These are phyloP conservation scores for Luidia sarsii DNA, from an alignment of 53 echinoderm and acorn worm species.

Conservation along the genomic window DNA sequence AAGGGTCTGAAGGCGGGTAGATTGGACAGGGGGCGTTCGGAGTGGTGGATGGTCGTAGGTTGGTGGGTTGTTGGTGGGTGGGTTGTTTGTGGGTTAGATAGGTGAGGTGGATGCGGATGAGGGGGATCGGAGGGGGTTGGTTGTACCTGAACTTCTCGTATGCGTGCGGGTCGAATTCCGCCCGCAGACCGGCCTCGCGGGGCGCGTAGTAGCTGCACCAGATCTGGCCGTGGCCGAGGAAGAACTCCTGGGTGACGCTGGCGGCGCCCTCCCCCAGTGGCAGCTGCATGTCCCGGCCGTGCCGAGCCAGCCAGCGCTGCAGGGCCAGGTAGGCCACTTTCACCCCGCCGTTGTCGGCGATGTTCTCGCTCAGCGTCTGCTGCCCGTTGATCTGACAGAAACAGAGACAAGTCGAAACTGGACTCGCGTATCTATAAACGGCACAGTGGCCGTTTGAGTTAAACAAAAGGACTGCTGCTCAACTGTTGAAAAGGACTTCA, in stretches of 20 bases:
- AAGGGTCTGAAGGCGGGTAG: too few species aligned
- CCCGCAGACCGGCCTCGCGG: slow-evolving; percentile 16
- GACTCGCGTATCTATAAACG: too few species aligned
- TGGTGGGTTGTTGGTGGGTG: too few species aligned
- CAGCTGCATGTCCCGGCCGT: slow-evolving; percentile 7
- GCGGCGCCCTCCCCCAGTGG: slow-evolving; percentile 30
- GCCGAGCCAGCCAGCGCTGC: slow-evolving; percentile 45
- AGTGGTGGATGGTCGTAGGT: too few species aligned
- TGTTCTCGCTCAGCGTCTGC: slow-evolving; percentile 74
- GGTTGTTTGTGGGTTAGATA: too few species aligned
- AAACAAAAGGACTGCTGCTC: too few species aligned
- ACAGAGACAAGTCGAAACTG: too few species aligned
- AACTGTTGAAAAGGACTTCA: too few species aligned
- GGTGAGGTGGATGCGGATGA: too few species aligned
- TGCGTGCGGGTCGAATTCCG: slow-evolving; percentile 59
- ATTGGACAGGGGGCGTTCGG: too few species aligned
- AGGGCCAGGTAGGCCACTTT: slow-evolving; percentile 68
- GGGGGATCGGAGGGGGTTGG: too few species aligned
- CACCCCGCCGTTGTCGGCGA: slow-evolving; percentile 83
- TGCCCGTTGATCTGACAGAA: slow-evolving; percentile 76
- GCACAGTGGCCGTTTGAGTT: too few species aligned
- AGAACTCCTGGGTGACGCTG: slow-evolving; percentile 72
- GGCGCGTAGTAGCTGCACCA: slow-evolving; percentile 79
- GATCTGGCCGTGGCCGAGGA: slow-evolving; percentile 69
- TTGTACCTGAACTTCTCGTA: slow-evolving; percentile 75